These are phyloP conservation scores for Lepus townsendii DNA, from an alignment of 2,797 vertebrate species.

Conservation along the genomic window DNA sequence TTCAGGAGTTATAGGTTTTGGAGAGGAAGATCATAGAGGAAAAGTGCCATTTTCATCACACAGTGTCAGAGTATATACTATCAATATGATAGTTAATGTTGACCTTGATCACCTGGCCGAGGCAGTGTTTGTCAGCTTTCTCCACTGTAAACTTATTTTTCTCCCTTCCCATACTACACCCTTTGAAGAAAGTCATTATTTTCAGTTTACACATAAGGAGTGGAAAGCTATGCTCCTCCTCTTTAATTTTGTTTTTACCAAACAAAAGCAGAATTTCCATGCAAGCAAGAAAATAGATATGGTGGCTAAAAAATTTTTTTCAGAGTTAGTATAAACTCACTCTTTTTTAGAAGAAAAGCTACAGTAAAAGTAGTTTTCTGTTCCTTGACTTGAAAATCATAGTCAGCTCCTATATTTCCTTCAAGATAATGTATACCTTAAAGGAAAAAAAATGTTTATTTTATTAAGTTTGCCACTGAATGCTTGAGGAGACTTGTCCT, in stretches of 20 bases:
- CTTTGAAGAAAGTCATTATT: background rate
- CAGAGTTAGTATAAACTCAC: slow-evolving; percentile 34
- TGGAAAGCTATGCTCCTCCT: background rate
- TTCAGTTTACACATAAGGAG: background rate
- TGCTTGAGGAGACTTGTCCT: slow-evolving; percentile 34
- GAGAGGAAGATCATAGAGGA: background rate
- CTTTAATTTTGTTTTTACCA: slow-evolving; percentile 31
- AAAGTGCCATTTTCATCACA: background rate
- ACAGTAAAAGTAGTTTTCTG: slow-evolving; percentile 26
- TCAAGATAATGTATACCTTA: slow-evolving; percentile 67
- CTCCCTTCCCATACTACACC: background rate
- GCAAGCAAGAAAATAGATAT: background rate
- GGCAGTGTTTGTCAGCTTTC: background rate
- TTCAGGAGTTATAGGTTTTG: background rate
- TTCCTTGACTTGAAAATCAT: slow-evolving; percentile 56
- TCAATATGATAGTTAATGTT: background rate
- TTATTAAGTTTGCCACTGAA: slow-evolving; percentile 37
- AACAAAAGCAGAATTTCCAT: slow-evolving; percentile 29
- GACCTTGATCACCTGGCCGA: background rate
- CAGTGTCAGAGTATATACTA: background rate
- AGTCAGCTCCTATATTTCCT: slow-evolving; percentile 48
- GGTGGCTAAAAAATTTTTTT: slow-evolving; percentile 43
- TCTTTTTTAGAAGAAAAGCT: slow-evolving; percentile 66
- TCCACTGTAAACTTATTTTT: background rate
- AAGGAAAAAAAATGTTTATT: slow-evolving; percentile 43